Base-by-base conservation (phyloP, 2,113 vertebrate genomes). In the Vombatus ursinus region DNA sequence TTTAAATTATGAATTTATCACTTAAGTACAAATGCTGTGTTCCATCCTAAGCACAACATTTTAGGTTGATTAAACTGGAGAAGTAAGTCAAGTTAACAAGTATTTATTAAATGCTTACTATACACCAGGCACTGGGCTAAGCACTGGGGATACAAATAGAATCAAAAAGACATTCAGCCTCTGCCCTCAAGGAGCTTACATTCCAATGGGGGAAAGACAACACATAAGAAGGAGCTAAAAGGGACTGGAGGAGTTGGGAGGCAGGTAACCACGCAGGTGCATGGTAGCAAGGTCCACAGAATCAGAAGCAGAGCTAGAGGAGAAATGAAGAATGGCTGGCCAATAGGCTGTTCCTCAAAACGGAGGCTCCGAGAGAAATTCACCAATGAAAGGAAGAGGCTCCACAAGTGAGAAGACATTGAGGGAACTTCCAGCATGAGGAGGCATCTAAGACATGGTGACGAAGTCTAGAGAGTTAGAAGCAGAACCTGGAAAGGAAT, bases 1-100 rank as follows among this genome's bases (percentile, higher is more conserved):
- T 57, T 95, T 57, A 96, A 96, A 94, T 90, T 8, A 52, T 89
- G 10, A 94, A 94, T 61, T 54, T 61, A 61, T 61, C 26, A 61
- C 3, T 9, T 54, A 54, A 61, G 28, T 61, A 61, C 28, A 61
- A 61, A 61, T 61, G 28, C 2, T 61, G 57, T 3, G 10, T 68
- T 68, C 61, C 3, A 68, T 68, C 61, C 61, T 68, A 68, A 68
- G 31, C 31, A 16, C 31, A 68, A 68, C 31, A 68, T n/a, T 37
- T 16, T 37, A n/a, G 57, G 57, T n/a, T 68, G 31, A 37, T 37
- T 68, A 12, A 37, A 68, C 31, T 37, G 31, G 31, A 68, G 57
- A 68, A 28, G 9, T 68, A n/a, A 68, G 61, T 12, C 61, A 37
- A 68, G 61, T 37, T 2, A 68, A n/a, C 31, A 68, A n/a, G 37